Base-by-base conservation (phyloP, 2,888 invertebrate genomes). In the Rambutsinella grinnellia region DNA sequence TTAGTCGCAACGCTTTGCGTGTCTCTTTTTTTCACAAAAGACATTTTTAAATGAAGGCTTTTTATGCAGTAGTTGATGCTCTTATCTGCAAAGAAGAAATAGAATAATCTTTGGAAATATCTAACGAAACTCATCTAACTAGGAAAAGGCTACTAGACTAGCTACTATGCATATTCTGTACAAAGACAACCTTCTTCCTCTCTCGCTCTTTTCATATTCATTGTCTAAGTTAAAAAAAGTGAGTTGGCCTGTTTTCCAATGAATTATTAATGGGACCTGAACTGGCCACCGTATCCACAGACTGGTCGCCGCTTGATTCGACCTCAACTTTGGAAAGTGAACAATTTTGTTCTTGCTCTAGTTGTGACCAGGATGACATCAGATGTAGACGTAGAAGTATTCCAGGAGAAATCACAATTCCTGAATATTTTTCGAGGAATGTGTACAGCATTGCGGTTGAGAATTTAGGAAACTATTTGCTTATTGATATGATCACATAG, bases 221-320 rank as follows among this genome's bases (percentile, higher is more conserved):
- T 36, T 36, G 36, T 36, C 36, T 36, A 36, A 36, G 6, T 36
- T 36, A 36, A 36, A 36, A 36, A 13, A 13, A 36, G 36, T 36
- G 36, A 36, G 36, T 36, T 36, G 36, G 36, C 13, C 36, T 36
- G 5, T 36, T 36, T 36, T 62, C 27, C 56, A 60, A 58, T 78
- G 68, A 68, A 69, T 78, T 72, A 67, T 72, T 72, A 72, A 72
- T 77, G 24, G 62, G 36, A 8, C 6, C 36, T 36, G 36, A n/a
- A n/a, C n/a, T n/a, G n/a, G n/a, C n/a, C n/a, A n/a, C n/a, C n/a
- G 36, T 36, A 13, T 36, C 5, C 36, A 36, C 36, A 36, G 36
- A 36, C 36, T 36, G 36, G 36, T 13, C 36, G 36, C 36, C 36
- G 36, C 36, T 36, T 36, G 5, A 36, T 36, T 36, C 36, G 13